phyloP scores from a whole-genome alignment of 2,888 invertebrate species.

The Phaonia tiefii region DNA sequence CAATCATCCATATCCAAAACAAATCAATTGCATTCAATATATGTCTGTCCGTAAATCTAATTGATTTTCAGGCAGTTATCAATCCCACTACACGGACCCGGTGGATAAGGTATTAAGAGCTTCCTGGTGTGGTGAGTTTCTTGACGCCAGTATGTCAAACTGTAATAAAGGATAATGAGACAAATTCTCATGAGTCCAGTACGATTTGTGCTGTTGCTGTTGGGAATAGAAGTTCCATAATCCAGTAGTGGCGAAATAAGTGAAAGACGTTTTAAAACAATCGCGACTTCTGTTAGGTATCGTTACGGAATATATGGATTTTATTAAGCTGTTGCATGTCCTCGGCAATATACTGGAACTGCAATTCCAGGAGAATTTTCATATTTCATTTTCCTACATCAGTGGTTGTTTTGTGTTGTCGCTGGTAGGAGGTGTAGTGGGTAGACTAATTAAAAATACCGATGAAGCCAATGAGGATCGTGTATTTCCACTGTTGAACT shows the following conservation, averaged over 20 bases:
- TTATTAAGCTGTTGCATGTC: no score
- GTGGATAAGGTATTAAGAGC: conserved; percentile 26
- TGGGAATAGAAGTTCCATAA: conserved; percentile 34
- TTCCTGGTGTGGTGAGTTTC: conserved; percentile 36
- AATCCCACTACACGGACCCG: conserved; percentile 37
- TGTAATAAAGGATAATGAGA: background rate
- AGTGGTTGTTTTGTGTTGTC: background rate
- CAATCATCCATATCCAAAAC: conserved; percentile 42
- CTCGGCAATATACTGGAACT: no score
- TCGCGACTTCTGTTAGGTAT: no score
- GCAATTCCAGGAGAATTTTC: conserved; percentile 14
- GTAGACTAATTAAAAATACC: conserved; percentile 27
- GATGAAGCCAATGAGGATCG: no score
- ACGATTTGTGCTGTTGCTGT: no score
- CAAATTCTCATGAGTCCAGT: conserved; percentile 21
- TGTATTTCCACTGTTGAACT: background rate
- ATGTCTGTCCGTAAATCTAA: conserved; percentile 37
- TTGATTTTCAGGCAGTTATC: conserved; percentile 27
- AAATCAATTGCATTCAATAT: conserved; percentile 34
- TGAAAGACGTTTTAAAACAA: conserved; percentile 45
- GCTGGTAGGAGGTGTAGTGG: conserved; percentile 37
- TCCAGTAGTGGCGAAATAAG: conserved; percentile 27
- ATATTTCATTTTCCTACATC: conserved; percentile 13
- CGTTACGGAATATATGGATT: no score
- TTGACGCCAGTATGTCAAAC: conserved; percentile 2